Evolutionary conservation across 2,113 vertebrate species (phyloP).

Genomic region (Colistium nudipinnis): DNA sequence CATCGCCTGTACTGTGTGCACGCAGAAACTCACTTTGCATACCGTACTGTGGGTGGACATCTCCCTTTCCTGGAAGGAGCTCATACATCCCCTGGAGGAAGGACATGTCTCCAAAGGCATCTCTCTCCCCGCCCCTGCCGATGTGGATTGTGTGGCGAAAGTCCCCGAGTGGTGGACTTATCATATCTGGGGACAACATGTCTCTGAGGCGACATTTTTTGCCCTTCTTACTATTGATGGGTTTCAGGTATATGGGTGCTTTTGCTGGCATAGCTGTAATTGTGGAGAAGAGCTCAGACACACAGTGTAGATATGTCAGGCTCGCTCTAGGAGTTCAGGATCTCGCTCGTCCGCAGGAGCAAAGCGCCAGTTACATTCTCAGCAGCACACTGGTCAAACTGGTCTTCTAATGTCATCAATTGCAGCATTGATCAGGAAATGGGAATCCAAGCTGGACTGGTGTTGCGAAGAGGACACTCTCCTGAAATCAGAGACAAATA

Average conservation of each 20-base stretch:
- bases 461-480: conserved; percentile 29
- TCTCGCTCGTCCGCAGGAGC: conserved; percentile 32
- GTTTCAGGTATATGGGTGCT: conserved; percentile 97
- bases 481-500: conserved; percentile 72
- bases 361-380: conserved; percentile 80
- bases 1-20: conserved; percentile 95
- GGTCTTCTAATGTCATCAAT: conserved; percentile 45
- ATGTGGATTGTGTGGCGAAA: conserved; percentile 99
- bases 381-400: conserved; percentile 30
- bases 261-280: conserved; percentile 92
- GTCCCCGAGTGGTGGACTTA: conserved; percentile 96
- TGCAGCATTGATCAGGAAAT: conserved; percentile 57
- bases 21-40: conserved; percentile 89
- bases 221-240: conserved; percentile 93
- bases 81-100: conserved; percentile 98
- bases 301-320: conserved; percentile 32
- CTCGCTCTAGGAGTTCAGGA: conserved; percentile 46
- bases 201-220: conserved; percentile 97
- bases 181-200: conserved; percentile 97
- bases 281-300: conserved; percentile 41
- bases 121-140: conserved; percentile 92
- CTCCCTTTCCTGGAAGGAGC: conserved; percentile 90
- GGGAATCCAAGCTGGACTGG: conserved; percentile 25
- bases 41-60: conserved; percentile 79
- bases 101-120: conserved; percentile 97